Conservation (phyloP, 2,113 vertebrate genomes). For the Barnardius zonarius region DNA sequence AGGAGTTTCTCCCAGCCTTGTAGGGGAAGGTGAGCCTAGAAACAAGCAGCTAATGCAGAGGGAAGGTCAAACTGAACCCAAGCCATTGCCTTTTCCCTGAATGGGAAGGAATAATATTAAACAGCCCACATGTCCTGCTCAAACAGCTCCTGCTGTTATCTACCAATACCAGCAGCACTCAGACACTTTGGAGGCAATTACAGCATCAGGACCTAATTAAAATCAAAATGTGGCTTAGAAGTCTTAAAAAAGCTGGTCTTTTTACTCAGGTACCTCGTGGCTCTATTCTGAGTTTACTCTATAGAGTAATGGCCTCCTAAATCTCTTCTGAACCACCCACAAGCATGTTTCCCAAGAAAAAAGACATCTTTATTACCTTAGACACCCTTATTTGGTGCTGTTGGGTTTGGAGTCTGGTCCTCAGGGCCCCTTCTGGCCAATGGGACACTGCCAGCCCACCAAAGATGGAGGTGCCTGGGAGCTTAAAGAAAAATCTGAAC, state of each 20-base stretch:
- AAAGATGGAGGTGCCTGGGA: neutral
- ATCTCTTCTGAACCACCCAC: neutral
- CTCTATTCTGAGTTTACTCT: neutral
- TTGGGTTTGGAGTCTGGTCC: neutral
- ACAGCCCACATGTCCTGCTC: neutral
- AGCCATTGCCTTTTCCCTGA: neutral
- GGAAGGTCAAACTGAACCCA: rapidly evolving
- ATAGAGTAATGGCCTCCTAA: neutral
- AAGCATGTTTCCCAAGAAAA: neutral
- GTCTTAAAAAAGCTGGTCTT: neutral
- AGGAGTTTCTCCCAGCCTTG: slow-evolving; percentile 17
- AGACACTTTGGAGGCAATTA: neutral
- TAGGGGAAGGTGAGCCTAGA: neutral
- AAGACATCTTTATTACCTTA: neutral
- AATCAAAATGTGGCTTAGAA: neutral
- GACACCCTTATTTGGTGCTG: neutral
- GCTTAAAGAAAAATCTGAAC: neutral
- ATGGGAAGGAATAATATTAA: neutral
- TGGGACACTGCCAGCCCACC: neutral
- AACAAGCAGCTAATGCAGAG: neutral
- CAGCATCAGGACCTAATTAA: neutral
- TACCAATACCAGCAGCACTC: neutral
- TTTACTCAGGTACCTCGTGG: neutral
- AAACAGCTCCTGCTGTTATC: neutral
- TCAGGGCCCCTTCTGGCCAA: neutral